Base-by-base conservation (phyloP, 2,888 invertebrate species). In the Salticus scenicus region DNA sequence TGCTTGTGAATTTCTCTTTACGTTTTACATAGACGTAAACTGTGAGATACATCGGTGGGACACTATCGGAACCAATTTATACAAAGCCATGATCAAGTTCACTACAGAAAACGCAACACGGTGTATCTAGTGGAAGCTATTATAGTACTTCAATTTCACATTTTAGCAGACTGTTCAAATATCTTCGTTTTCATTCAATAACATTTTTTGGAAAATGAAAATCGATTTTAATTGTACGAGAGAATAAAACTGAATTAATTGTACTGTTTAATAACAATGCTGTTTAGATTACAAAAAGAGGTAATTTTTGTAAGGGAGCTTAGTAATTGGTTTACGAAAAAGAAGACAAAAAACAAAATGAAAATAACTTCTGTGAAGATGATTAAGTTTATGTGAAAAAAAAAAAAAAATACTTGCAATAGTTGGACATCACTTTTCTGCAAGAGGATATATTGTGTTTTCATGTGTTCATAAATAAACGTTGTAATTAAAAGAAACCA, bases 281-380 rank as follows among this genome's bases (percentile, higher is more conserved):
- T 24, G 24, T 24, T 57, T 57, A 57, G 57, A 57, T 7, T 0
- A 4, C 2, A 33, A n/a, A 63, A 33, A 77, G 42, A 31, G 27
- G 80, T 51, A 66, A 77, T 66, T 72, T 77, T 77, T 83, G 83
- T 67, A 83, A 72, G 77, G 72, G 77, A 83, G 76, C 83, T 83
- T 83, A 76, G 72, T 67, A 47, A 57, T 66, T 77, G 77, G 37
- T 76, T 70, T 47, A 17, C n/a, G 42, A 10, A 4, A 57, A 4
- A 57, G 57, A 57, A 24, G 2, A 57, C 5, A 24, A 57, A n/a
- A 37, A 37, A 10, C n/a, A 37, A 63, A 28, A n/a, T 30, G 30
- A 27, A 67, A 27, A 12, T 28, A 64, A 67, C 33, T 67, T 67
- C 33, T 67, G n/a, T 33, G 20, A 33, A 67, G 33, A 31, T 33